Conservation (phyloP, 92 coral and sea anemone species). For the Palythoa grandiflora region DNA sequence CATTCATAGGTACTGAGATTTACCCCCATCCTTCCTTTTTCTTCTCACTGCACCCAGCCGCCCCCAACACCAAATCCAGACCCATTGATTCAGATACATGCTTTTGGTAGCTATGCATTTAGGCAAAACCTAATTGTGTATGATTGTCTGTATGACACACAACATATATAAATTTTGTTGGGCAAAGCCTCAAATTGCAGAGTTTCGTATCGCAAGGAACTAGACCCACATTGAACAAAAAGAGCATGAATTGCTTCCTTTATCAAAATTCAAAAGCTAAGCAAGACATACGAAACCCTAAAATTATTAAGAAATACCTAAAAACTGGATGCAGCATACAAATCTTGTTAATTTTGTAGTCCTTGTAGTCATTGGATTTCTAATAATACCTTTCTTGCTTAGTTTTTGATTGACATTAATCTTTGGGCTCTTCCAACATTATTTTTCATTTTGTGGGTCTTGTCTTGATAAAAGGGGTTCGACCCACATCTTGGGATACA, state of each 20-base stretch:
- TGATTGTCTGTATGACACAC: slow-evolving; percentile 28
- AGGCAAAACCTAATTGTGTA: slow-evolving; percentile 25
- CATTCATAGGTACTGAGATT: slow-evolving; percentile 31
- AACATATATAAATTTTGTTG: slow-evolving; percentile 26
- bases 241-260: slow-evolving; percentile 29
- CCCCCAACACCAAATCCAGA: slow-evolving; percentile 25
- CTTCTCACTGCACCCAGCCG: slow-evolving; percentile 20
- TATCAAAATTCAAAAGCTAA: slow-evolving; percentile 27
- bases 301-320: slow-evolving; percentile 30
- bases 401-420: slow-evolving; percentile 28
- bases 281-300: slow-evolving; percentile 27
- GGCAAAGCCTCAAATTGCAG: slow-evolving; percentile 33
- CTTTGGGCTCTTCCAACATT: slow-evolving; percentile 26
- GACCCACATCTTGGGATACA: slow-evolving; percentile 24
- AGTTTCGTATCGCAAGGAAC: slow-evolving; percentile 28
- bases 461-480: slow-evolving; percentile 26
- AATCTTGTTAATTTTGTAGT: slow-evolving; percentile 26
- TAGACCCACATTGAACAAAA: slow-evolving; percentile 26
- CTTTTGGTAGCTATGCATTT: slow-evolving; percentile 27
- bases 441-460: slow-evolving; percentile 27
- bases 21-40: slow-evolving; percentile 26
- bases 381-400: slow-evolving; percentile 32
- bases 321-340: slow-evolving; percentile 28
- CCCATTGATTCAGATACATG: slow-evolving; percentile 19
- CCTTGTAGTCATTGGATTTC: slow-evolving; percentile 32